Percentiles rank a stretch among this genome's conserved stretches.
These are phyloP conservation scores for Euleptes europaea DNA, from an alignment of 2,113 vertebrate genomes.

Conservation along the genomic window DNA sequence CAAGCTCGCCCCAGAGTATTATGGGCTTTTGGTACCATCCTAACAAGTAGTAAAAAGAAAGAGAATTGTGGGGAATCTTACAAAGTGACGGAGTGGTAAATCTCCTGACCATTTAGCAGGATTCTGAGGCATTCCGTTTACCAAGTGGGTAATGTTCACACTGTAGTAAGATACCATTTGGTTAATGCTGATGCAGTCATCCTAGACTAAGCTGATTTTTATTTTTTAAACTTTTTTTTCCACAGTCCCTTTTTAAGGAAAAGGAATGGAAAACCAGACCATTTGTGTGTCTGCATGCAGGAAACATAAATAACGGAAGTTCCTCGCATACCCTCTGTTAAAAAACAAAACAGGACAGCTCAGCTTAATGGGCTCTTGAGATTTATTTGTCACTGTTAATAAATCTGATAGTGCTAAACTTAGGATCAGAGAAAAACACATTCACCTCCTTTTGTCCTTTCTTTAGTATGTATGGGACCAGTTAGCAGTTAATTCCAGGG, in stretches of 20 bases:
- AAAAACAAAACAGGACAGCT: neutral
- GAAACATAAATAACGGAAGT: neutral
- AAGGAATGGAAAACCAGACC: neutral
- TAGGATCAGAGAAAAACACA: neutral
- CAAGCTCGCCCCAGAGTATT: neutral
- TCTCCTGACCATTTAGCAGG: neutral
- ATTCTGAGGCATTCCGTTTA: neutral
- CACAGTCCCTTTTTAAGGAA: neutral
- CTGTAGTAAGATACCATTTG: neutral
- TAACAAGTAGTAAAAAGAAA: neutral
- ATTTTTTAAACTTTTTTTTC: neutral
- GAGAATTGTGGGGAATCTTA: neutral
- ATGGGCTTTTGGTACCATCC: neutral
- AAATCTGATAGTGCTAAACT: constrained; percentile 5
- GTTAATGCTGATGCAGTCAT: neutral
- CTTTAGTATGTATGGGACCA: neutral
- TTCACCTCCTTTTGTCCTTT: neutral
- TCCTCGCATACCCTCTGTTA: neutral
- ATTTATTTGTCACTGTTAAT: constrained; percentile 3
- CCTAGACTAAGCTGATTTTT: neutral
- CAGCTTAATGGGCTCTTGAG: constrained; percentile 1
- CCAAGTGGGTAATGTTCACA: neutral
- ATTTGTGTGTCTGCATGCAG: neutral
- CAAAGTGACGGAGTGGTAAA: neutral
- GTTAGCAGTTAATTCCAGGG: neutral